Evolutionary conservation across 2,888 invertebrate species (phyloP).

Genomic region (Eubasilissa splendida): DNA sequence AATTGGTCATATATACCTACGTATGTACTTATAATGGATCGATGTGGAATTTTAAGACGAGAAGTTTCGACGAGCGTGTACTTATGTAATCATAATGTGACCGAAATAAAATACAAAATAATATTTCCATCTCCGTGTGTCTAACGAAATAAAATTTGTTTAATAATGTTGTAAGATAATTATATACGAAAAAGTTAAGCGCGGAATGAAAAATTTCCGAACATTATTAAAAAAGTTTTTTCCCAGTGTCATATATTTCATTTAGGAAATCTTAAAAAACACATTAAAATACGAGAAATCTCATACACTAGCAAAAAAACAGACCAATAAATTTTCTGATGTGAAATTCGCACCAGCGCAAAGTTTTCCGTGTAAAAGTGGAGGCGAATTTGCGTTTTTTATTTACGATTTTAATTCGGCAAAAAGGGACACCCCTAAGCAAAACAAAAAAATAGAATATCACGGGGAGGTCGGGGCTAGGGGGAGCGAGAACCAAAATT

Average conservation of each 20-base stretch:
- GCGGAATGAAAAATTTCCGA: neutral
- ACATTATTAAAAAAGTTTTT: constrained; percentile 28
- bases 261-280: constrained; percentile 16
- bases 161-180: too few species aligned
- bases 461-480: neutral
- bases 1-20: too few species aligned
- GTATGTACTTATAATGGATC: too few species aligned
- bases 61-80: too few species aligned
- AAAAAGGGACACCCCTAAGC: constrained; percentile 32
- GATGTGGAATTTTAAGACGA: too few species aligned
- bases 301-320: constrained; percentile 22
- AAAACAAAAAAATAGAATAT: constrained; percentile 34
- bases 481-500: constrained; percentile 33
- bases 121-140: too few species aligned
- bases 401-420: constrained; percentile 55
- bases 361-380: constrained; percentile 48
- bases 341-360: constrained; percentile 22
- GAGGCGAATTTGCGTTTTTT: constrained; percentile 43
- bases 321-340: constrained; percentile 41
- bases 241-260: constrained; percentile 18
- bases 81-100: too few species aligned
- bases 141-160: too few species aligned
- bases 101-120: too few species aligned
- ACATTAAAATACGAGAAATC: constrained; percentile 20
- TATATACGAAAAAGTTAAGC: neutral